Conservation (phyloP, 2,113 vertebrate genomes). For the Turdus rufiventris region DNA sequence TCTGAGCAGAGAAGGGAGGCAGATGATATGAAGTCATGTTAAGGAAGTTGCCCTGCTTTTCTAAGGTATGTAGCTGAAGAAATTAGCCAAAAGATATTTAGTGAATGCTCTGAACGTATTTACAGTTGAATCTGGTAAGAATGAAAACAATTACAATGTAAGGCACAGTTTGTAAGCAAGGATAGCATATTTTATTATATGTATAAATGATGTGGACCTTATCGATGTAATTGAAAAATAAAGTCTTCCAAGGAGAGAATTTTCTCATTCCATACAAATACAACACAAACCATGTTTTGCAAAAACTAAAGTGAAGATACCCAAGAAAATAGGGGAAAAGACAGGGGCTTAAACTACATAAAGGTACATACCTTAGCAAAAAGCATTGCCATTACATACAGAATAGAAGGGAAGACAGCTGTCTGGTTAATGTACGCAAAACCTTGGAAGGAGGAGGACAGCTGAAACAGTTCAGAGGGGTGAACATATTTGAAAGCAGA, state of each 20-base stretch:
- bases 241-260: not conserved
- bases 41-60: not conserved
- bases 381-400: not conserved
- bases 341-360: not conserved
- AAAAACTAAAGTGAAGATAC: not conserved
- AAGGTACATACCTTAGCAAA: not conserved
- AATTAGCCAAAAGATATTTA: not conserved
- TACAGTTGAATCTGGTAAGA: not conserved
- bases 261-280: not conserved
- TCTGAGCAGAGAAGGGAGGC: not conserved
- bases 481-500: not conserved
- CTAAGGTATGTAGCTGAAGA: not conserved
- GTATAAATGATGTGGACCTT: not conserved
- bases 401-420: not conserved
- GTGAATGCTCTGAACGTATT: not conserved
- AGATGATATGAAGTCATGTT: not conserved
- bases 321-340: not conserved
- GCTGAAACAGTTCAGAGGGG: not conserved
- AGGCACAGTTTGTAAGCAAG: not conserved
- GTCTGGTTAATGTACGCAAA: not conserved
- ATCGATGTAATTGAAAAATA: not conserved
- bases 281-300: not conserved
- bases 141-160: not conserved
- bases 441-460: not conserved
- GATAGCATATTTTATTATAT: not conserved